Base-by-base conservation (phyloP, 2,888 invertebrate species). In the Dasysyrphus tricinctus region DNA sequence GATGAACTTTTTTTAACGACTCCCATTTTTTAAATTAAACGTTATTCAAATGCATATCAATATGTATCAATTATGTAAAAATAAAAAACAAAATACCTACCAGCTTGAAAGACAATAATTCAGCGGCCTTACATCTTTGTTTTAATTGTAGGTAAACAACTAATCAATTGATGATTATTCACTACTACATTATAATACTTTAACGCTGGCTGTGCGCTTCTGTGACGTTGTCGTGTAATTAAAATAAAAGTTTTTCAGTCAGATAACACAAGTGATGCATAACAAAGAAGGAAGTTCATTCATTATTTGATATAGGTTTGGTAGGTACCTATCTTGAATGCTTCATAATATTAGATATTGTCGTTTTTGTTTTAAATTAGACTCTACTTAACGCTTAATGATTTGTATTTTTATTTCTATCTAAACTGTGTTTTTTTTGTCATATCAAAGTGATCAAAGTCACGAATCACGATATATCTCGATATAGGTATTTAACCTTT, bases 231-330 rank as follows among this genome's bases (percentile, higher is more conserved):
- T 0, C 6, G n/a, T 19, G 16, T 16, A 57, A 57, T 57, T 57
- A 57, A 57, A 57, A 57, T 57, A 57, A n/a, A n/a, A 11, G 6
- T 32, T 54, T 34, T 57, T 34, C 5, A 37, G 3, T 57, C 34
- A 34, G 11, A 57, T n/a, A 8, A 24, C 37, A 59, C 24, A 39
- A 59, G 14, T 59, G 37, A 59, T 59, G 59, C 59, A 59, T 39
- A 34, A 24, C 59, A 39, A 39, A 39, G 29, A 7, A 6, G 14
- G 14, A 32, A 7, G 16, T n/a, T 16, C 34, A 54, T 54, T 56
- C n/a, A 32, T 56, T 32, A n/a, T 57, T 16, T 37, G 12, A 24
- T 59, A 2, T 19, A 24, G 24, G 24, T 24, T 24, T 24, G 3
- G 24, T 24, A 24, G 24, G 24, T 24, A 24, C 24, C 24, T 24